Evolutionary conservation across 2,797 vertebrate species (phyloP).

Genomic region (Okamejei kenojei): DNA sequence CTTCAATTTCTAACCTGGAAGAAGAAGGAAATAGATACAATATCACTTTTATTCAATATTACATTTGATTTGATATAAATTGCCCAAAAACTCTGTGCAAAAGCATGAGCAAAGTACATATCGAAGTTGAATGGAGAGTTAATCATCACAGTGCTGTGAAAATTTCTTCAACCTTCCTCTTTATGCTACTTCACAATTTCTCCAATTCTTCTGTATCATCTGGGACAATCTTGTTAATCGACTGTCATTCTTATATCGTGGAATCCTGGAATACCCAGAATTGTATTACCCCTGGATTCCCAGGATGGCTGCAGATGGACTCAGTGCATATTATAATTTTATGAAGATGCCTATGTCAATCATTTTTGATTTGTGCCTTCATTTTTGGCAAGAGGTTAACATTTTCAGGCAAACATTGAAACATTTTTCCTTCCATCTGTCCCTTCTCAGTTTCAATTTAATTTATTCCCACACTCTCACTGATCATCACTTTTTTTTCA

Average conservation of each 20-base stretch:
- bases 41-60: not conserved
- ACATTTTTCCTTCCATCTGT: not conserved
- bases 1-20: not conserved
- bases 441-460: not conserved
- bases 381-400: not conserved
- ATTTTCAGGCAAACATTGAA: not conserved
- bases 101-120: not conserved
- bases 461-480: not conserved
- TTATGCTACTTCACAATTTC: not conserved
- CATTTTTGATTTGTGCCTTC: not conserved
- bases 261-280: not conserved
- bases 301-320: not conserved
- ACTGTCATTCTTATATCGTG: not conserved
- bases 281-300: constrained; percentile 14
- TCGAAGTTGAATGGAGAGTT: not conserved
- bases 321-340: not conserved
- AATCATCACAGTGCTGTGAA: not conserved
- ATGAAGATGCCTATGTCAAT: not conserved
- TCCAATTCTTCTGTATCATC: not conserved
- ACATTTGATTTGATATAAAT: not conserved
- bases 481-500: not conserved
- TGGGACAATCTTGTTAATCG: not conserved
- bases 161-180: not conserved
- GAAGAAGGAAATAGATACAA: not conserved
- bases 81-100: not conserved